A percentile compares a stretch with the other conserved stretches of the same genome.
Conservation (phyloP, 2,888 invertebrate genomes). For the Meiosimyza decipiens region DNA sequence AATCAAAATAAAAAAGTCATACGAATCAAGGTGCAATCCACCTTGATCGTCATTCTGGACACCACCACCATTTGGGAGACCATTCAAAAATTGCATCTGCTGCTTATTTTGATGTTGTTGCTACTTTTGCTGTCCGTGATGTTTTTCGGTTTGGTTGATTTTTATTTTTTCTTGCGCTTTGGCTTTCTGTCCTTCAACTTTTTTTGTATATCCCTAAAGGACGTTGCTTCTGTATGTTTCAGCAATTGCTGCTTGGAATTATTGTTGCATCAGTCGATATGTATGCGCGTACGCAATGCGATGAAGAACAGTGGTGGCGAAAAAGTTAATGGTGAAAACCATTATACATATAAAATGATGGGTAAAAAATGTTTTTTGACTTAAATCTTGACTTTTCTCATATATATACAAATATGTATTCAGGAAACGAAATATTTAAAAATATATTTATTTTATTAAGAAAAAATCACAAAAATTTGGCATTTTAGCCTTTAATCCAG, state of each 20-base stretch:
- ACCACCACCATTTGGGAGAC: constrained; percentile 28
- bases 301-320: constrained; percentile 11
- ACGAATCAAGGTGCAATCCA: constrained; percentile 50
- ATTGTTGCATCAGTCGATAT: too few relatives aligned
- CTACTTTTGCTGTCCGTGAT: constrained; percentile 33
- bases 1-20: constrained; percentile 36
- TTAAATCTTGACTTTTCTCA: too few relatives aligned
- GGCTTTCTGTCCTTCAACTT: neutral
- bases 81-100: constrained; percentile 43
- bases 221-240: constrained; percentile 9
- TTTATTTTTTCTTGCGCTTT: neutral
- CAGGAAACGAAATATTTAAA: too few relatives aligned
- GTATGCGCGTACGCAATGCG: neutral
- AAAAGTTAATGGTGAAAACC: neutral
- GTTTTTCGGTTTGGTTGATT: constrained; percentile 4
- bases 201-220: neutral
- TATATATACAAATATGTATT: too few relatives aligned
- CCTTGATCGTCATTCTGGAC: constrained; percentile 44
- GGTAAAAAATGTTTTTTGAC: too few relatives aligned
- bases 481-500: too few relatives aligned
- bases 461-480: too few relatives aligned
- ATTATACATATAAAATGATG: too few relatives aligned
- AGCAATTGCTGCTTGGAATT: neutral
- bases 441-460: too few relatives aligned
- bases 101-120: constrained; percentile 37